These are phyloP conservation scores for Siniperca knerii DNA, from an alignment of 2,113 vertebrate genomes.

Conservation along the genomic window DNA sequence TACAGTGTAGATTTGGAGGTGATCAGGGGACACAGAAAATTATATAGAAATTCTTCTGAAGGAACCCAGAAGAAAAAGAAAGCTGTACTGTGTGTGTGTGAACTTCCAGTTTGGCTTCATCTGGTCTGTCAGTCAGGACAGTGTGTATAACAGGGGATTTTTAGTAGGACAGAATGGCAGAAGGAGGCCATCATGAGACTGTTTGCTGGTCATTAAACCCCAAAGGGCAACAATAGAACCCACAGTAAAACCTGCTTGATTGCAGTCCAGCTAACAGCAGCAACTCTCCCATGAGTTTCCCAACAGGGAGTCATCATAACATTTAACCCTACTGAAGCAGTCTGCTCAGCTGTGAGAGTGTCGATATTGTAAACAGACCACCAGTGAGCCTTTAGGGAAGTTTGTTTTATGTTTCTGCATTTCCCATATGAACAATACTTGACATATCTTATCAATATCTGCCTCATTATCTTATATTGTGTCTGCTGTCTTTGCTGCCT, in stretches of 20 bases:
- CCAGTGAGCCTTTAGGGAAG: constrained; percentile 7
- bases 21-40: constrained; percentile 10
- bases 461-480: constrained; percentile 38
- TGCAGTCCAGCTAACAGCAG: constrained; percentile 59
- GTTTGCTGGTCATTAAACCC: constrained; percentile 64
- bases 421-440: constrained; percentile 16
- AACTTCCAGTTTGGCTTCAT: constrained; percentile 36
- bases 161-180: constrained; percentile 40
- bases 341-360: constrained; percentile 23
- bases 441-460: constrained; percentile 27
- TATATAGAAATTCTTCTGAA: constrained; percentile 3
- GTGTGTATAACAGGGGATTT: constrained; percentile 47
- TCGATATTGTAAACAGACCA: constrained; percentile 46
- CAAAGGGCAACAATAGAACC: constrained; percentile 61
- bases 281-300: constrained; percentile 60
- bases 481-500: constrained; percentile 25
- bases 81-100: constrained; percentile 11
- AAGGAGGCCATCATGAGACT: constrained; percentile 43
- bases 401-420: constrained; percentile 5
- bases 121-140: constrained; percentile 37
- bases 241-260: constrained; percentile 66
- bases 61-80: constrained; percentile 3
- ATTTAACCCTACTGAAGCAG: constrained; percentile 33
- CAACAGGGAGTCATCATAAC: constrained; percentile 60
- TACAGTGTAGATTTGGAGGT: constrained; percentile 3